Evolutionary conservation across 2,888 invertebrate species (phyloP).

Genomic region (Melanostoma mellinum): DNA sequence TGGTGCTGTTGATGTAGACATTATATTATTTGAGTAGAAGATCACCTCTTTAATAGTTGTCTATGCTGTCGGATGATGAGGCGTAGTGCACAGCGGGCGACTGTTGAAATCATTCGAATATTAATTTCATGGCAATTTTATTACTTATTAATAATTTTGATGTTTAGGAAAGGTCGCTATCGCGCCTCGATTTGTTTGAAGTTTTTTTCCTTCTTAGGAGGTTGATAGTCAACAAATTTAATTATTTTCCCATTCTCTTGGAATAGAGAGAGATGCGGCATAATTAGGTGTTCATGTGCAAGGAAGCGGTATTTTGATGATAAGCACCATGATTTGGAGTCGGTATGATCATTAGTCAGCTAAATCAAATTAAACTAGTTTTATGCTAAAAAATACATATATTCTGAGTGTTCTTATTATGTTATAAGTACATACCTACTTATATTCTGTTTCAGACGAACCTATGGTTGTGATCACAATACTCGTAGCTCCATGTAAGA

Average conservation of each 20-base stretch:
- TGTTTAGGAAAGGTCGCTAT: constrained; percentile 40
- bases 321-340: not conserved
- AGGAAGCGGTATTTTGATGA: constrained; percentile 3
- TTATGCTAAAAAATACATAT: no score
- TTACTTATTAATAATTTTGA: constrained; percentile 79
- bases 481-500: no score
- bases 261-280: constrained; percentile 19
- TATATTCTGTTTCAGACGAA: no score
- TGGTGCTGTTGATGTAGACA: constrained; percentile 16
- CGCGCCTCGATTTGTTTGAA: constrained; percentile 59
- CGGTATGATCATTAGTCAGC: not conserved
- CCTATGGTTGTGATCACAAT: no score
- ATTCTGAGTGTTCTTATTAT: no score
- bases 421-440: no score
- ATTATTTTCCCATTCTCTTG: constrained; percentile 16
- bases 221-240: constrained; percentile 48
- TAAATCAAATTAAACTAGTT: no score
- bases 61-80: constrained; percentile 29
- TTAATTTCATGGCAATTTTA: constrained; percentile 82
- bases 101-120: constrained; percentile 80
- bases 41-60: constrained; percentile 30
- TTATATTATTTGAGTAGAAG: constrained; percentile 49
- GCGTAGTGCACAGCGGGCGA: constrained; percentile 39
- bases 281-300: constrained; percentile 37
- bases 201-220: constrained; percentile 35